Percentiles rank a stretch among this genome's conserved stretches.
phyloP scores from a whole-genome alignment of 1,140 invertebrate species.

The Sesamia nonagrioides region DNA sequence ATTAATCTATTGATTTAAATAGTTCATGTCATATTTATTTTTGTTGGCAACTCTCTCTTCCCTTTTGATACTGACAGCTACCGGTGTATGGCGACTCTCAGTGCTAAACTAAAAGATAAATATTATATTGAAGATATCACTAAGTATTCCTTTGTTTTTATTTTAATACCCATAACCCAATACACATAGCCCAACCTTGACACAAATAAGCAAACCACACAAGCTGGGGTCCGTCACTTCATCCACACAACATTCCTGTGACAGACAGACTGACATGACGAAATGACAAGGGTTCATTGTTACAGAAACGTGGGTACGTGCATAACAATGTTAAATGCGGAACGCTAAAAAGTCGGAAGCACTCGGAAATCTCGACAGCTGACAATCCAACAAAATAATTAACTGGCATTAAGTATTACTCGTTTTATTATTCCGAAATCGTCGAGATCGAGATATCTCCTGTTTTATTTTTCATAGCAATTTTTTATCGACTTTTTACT shows the following conservation, averaged over 20 bases:
- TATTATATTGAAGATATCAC: too few relatives aligned
- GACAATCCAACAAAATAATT: constrained; percentile 30
- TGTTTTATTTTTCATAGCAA: not conserved
- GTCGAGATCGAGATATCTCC: too few relatives aligned
- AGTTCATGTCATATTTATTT: too few relatives aligned
- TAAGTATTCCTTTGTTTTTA: too few relatives aligned
- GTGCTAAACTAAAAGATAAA: too few relatives aligned
- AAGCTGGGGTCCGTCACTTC: not conserved
- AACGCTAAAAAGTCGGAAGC: not conserved
- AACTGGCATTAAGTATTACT: constrained; percentile 12
- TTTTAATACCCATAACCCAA: too few relatives aligned
- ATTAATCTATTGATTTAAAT: too few relatives aligned
- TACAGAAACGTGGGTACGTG: not conserved
- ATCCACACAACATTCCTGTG: not conserved
- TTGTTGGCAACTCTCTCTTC: too few relatives aligned
- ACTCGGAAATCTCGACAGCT: not conserved
- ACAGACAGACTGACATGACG: constrained; percentile 32
- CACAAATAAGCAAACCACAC: not conserved
- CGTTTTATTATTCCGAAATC: not conserved
- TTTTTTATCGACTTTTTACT: not conserved
- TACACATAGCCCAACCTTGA: not conserved
- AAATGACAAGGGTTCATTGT: constrained; percentile 34
- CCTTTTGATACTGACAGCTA: too few relatives aligned
- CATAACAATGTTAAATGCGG: not conserved
- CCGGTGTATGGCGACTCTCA: too few relatives aligned